Conservation (phyloP, 2,113 vertebrate species). For the Callorhinus ursinus region DNA sequence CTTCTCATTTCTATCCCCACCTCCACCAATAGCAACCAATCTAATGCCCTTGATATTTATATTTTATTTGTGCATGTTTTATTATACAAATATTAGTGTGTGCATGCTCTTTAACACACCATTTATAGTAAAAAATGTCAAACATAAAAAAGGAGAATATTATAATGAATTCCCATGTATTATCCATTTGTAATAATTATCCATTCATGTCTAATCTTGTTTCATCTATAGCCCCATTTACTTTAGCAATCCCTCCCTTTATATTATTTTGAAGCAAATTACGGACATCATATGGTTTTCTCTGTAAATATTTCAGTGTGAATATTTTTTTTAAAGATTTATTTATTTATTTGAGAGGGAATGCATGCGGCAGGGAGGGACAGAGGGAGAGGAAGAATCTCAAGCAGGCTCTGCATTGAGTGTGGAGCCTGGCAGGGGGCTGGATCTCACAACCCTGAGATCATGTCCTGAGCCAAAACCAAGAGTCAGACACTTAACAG, state of each 20-base stretch:
- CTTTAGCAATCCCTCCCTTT: background rate
- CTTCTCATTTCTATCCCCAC: background rate
- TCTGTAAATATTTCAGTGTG: background rate
- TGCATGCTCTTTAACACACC: background rate
- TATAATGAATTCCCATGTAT: background rate
- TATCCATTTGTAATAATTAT: background rate
- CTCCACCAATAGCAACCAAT: background rate
- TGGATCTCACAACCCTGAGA: background rate
- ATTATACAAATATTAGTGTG: background rate
- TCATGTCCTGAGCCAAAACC: background rate
- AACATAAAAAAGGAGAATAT: background rate
- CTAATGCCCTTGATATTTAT: background rate
- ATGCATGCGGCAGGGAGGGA: background rate
- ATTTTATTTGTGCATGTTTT: background rate
- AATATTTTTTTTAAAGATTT: background rate
- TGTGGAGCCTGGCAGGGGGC: rapidly evolving
- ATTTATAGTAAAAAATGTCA: background rate
- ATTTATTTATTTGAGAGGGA: background rate
- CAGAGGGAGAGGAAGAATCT: background rate
- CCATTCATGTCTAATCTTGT: background rate
- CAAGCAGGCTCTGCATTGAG: background rate
- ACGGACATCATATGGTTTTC: background rate
- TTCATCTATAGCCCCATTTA: background rate
- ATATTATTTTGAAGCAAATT: constrained; percentile 12
- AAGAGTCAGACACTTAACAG: background rate